These are phyloP conservation scores for Caenorhabditis sulstoni DNA, from an alignment of 2,888 invertebrate species.

Conservation along the genomic window DNA sequence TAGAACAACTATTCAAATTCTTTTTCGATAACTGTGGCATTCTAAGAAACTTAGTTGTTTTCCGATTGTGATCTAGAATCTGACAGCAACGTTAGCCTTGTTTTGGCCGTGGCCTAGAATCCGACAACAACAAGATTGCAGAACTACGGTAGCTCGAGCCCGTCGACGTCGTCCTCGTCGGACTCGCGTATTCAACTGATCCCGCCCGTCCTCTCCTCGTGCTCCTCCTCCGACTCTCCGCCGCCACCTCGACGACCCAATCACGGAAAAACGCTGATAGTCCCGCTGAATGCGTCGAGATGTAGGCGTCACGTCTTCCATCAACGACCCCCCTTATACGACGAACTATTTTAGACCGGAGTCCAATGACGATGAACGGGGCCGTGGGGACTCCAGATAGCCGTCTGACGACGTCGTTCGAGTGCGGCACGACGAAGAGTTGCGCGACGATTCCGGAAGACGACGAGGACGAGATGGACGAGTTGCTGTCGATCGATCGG, in stretches of 20 bases:
- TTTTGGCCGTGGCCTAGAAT: no score
- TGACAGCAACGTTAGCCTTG: no score
- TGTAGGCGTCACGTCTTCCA: no score
- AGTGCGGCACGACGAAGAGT: conserved; percentile 76
- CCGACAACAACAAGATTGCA: conserved; percentile 1
- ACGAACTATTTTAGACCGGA: conserved; percentile 62
- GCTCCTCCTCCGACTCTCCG: conserved; percentile 59
- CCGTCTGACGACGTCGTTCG: conserved; percentile 74
- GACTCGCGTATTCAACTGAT: conserved; percentile 54
- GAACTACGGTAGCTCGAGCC: conserved; percentile 50
- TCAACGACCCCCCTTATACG: neutral
- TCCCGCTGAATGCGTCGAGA: conserved; percentile 71
- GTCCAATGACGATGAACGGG: conserved; percentile 64
- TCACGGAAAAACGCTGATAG: conserved; percentile 72
- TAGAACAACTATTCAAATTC: no score
- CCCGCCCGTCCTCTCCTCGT: conserved; percentile 39
- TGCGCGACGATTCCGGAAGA: conserved; percentile 79
- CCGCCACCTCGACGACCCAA: conserved; percentile 64
- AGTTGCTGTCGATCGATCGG: conserved; percentile 76
- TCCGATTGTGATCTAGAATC: no score
- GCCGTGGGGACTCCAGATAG: conserved; percentile 74
- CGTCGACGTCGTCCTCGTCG: conserved; percentile 47
- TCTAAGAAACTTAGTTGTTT: no score
- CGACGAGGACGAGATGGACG: conserved; percentile 73
- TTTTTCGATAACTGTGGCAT: no score